Conservation (phyloP, 2,797 vertebrate species). For the Muscicapa comitata region DNA sequence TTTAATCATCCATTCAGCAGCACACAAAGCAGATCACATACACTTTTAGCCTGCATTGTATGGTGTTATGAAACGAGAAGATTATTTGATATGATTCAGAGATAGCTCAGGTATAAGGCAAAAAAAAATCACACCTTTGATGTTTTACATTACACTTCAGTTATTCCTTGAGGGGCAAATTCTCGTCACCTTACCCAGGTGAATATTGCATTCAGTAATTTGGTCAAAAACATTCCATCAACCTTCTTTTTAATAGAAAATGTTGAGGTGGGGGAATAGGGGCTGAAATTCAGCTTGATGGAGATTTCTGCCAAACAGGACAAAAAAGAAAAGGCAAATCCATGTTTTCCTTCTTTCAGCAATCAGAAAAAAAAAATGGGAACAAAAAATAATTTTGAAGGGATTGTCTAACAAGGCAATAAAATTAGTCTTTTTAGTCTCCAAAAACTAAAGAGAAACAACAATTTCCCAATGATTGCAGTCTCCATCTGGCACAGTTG, state of each 20-base stretch:
- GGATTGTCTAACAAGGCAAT: background rate
- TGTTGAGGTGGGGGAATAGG: background rate
- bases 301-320: background rate
- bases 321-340: background rate
- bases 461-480: background rate
- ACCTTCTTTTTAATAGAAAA: background rate
- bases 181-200: constrained; percentile 59
- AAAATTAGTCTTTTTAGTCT: background rate
- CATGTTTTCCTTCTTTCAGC: background rate
- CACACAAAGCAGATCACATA: constrained; percentile 65
- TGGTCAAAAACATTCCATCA: constrained; percentile 55
- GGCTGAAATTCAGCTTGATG: background rate
- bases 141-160: constrained; percentile 56
- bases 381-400: background rate
- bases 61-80: constrained; percentile 56
- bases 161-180: constrained; percentile 64
- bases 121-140: constrained; percentile 42
- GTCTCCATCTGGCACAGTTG: background rate
- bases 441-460: background rate
- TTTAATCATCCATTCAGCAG: constrained; percentile 66
- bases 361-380: background rate
- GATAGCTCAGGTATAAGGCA: constrained; percentile 57
- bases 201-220: constrained; percentile 13
- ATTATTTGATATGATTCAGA: constrained; percentile 70
- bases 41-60: constrained; percentile 63